Evolutionary conservation across 2,888 invertebrate species (phyloP).

Genomic region (Lepidocyrtinus sp.): DNA sequence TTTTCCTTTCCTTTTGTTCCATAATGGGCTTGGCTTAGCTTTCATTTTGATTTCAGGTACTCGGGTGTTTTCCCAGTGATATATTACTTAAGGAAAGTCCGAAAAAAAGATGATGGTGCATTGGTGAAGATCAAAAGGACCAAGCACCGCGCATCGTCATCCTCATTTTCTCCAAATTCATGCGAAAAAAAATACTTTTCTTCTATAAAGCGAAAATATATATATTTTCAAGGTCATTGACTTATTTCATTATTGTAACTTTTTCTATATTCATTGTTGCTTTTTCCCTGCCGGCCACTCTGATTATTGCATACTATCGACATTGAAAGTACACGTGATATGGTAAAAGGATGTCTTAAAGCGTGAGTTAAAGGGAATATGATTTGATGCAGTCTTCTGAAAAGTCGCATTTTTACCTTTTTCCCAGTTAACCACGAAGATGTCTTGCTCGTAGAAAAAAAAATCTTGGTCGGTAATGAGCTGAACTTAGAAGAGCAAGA

Average conservation of each 20-base stretch:
- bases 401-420: too few relatives aligned
- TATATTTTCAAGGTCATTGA: constrained; percentile 9
- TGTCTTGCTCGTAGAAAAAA: too few relatives aligned
- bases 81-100: not conserved
- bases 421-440: too few relatives aligned
- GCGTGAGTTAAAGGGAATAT: not conserved
- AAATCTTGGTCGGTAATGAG: constrained; percentile 2
- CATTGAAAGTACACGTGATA: constrained; percentile 7
- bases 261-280: not conserved
- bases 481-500: not conserved
- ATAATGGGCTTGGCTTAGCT: not conserved
- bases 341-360: not conserved
- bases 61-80: not conserved
- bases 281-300: not conserved
- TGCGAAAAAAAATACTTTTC: not conserved
- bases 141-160: not conserved
- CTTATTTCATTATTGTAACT: constrained; percentile 6
- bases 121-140: not conserved
- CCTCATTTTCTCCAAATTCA: not conserved
- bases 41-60: not conserved
- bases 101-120: not conserved
- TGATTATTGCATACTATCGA: not conserved
- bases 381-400: too few relatives aligned
- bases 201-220: not conserved
- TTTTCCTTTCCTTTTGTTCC: not conserved